These are phyloP conservation scores for Aspidoscelis tigris DNA, from an alignment of 2,113 vertebrate genomes.

Conservation along the genomic window DNA sequence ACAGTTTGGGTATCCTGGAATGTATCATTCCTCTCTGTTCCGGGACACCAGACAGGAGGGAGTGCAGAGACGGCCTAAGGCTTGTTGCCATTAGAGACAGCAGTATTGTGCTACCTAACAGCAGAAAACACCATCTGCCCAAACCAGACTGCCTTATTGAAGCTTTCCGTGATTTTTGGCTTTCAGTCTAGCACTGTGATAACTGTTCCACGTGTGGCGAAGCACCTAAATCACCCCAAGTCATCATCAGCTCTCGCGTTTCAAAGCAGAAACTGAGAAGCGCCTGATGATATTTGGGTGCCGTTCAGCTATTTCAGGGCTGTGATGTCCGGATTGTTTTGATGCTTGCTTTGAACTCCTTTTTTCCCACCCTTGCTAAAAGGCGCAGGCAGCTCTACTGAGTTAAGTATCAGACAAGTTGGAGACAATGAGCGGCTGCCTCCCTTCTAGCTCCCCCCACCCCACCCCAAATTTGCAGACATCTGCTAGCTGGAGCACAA, in stretches of 20 bases:
- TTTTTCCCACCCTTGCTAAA: constrained; percentile 70
- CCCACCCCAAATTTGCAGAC: constrained; percentile 71
- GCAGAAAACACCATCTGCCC: constrained; percentile 10
- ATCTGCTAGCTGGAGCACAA: constrained; percentile 75
- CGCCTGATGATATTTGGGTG: constrained; percentile 73
- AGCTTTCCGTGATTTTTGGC: constrained; percentile 45
- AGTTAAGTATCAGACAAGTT: constrained; percentile 77
- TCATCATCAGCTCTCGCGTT: constrained; percentile 56
- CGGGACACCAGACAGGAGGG: too few relatives aligned
- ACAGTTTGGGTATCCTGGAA: too few relatives aligned
- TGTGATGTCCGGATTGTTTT: constrained; percentile 75
- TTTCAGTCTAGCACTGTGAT: constrained; percentile 55
- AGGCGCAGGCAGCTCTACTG: constrained; percentile 75
- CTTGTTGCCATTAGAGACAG: not conserved
- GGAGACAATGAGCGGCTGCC: constrained; percentile 74
- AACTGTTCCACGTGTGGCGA: constrained; percentile 35
- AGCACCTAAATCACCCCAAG: constrained; percentile 56
- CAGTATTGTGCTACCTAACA: not conserved
- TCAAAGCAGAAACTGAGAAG: constrained; percentile 74
- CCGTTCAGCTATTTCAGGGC: constrained; percentile 63
- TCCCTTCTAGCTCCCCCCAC: constrained; percentile 33
- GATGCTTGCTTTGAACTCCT: constrained; percentile 82
- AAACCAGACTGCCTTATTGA: constrained; percentile 43
- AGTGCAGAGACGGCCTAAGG: too few relatives aligned
- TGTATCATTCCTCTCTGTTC: too few relatives aligned